Evolutionary conservation across 2,888 invertebrate genomes (phyloP), one percentile per base, ranked within the genome.

Genomic region (Xestoiulus laeticollis): DNA sequence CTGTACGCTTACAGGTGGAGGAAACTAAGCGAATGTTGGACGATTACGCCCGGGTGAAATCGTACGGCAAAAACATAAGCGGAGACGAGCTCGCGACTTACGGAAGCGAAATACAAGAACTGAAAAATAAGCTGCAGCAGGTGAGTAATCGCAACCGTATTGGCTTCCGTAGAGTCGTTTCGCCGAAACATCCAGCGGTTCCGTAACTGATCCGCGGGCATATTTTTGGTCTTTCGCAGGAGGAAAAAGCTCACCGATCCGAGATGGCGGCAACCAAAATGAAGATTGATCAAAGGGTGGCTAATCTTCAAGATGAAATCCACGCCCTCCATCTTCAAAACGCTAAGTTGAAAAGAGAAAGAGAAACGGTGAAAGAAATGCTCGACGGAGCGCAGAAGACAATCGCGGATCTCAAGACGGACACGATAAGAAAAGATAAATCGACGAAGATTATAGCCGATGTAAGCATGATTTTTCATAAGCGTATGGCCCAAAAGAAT

Each of bases 301-400:
- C 94, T 89, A 94, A 95, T 19, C 95, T 97, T 91, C 94, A 95
- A 89, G 96, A 96, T 89, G 97, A 98, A 92, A 93, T 97, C 59
- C 95, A 95, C 90, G 95, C 96, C 10, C 93, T 97, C 90, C 97
- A 97, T 91, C 94, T 94, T 89, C 96, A 96, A 93, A 94, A 95
- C 90, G 91, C 95, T 32, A 94, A 96, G 90, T 97, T 97, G 91
- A 96, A 96, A 91, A 94, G 96, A 89, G 98, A 98, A 92, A 94
- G 97, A 87, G 97, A 98, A 91, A 96, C 96, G 87, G 97, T 96
- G 91, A 96, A 96, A 90, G 96, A 97, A 91, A 96, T 98, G 95
- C 92, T 97, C 78, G 97, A 97, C 91, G 95, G 95, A 16, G 89
- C 89, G 0, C 97, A 97, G 91, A 96, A 96, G 92, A 95, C 95